These are phyloP conservation scores for Lepidurus packardi DNA, from an alignment of 1,140 invertebrate species.

Conservation along the genomic window DNA sequence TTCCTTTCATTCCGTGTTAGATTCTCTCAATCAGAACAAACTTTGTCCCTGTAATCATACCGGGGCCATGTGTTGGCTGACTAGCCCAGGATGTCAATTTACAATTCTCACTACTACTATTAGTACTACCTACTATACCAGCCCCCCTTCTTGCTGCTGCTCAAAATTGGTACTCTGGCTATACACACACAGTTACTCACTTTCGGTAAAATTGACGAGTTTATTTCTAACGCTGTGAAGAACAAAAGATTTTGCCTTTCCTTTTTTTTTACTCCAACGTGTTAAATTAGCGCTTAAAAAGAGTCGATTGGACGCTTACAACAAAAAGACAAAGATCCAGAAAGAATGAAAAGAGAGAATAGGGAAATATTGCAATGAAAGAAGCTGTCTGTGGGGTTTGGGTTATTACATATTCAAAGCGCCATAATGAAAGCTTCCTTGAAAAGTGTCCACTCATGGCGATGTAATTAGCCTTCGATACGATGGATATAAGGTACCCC, in stretches of 20 bases:
- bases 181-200: too few species aligned
- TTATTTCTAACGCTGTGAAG: too few species aligned
- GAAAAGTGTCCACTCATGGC: slow-evolving; percentile 21
- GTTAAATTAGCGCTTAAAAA: too few species aligned
- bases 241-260: too few species aligned
- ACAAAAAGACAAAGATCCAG: too few species aligned
- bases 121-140: not conserved
- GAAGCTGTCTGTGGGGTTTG: not conserved
- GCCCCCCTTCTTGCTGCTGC: not conserved
- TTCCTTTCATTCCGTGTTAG: not conserved
- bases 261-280: too few species aligned
- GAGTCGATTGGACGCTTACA: too few species aligned
- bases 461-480: not conserved
- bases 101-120: slow-evolving; percentile 2
- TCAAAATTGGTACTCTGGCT: too few species aligned
- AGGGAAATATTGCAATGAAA: not conserved
- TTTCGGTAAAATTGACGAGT: too few species aligned
- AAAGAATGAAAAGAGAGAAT: too few species aligned
- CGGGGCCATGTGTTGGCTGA: slow-evolving; percentile 1
- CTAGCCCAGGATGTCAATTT: not conserved
- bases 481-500: not conserved
- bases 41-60: not conserved
- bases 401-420: not conserved
- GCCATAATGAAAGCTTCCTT: not conserved
- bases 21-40: slow-evolving; percentile 10